Conservation (phyloP, 2,113 vertebrate genomes). For the Cnemophilus loriae region DNA sequence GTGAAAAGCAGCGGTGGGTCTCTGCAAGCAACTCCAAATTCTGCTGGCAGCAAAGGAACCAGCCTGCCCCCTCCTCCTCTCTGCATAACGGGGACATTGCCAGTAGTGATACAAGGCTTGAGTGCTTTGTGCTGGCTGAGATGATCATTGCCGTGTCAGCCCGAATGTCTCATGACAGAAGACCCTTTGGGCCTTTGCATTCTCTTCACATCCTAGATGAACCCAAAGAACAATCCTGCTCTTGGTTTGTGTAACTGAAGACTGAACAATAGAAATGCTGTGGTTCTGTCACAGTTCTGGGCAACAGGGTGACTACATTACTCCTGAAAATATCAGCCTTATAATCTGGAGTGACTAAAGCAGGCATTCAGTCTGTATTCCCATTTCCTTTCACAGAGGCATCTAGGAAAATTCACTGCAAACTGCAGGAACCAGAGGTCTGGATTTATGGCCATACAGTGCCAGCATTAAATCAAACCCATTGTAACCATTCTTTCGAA, state of each 20-base stretch:
- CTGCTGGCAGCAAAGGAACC: background rate
- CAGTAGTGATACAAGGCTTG: background rate
- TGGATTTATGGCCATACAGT: background rate
- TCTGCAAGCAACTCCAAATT: background rate
- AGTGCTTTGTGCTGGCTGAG: background rate
- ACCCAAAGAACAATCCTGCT: background rate
- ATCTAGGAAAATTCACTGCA: background rate
- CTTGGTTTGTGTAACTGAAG: slow-evolving; percentile 2
- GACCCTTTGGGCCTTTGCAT: background rate
- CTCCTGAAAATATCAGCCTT: background rate
- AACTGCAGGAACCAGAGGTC: background rate
- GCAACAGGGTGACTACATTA: background rate
- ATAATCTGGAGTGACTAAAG: background rate
- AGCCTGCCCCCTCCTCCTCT: background rate
- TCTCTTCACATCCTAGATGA: background rate
- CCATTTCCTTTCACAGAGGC: background rate
- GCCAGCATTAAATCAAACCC: slow-evolving; percentile 23
- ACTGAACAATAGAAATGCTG: background rate
- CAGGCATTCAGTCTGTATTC: background rate
- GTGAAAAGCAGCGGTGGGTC: background rate
- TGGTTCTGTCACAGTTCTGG: background rate
- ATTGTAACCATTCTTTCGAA: background rate
- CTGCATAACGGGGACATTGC: background rate
- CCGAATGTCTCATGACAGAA: background rate
- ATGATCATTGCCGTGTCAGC: background rate